Conservation (phyloP, 2,797 vertebrate genomes). For the Sciaenops ocellatus region DNA sequence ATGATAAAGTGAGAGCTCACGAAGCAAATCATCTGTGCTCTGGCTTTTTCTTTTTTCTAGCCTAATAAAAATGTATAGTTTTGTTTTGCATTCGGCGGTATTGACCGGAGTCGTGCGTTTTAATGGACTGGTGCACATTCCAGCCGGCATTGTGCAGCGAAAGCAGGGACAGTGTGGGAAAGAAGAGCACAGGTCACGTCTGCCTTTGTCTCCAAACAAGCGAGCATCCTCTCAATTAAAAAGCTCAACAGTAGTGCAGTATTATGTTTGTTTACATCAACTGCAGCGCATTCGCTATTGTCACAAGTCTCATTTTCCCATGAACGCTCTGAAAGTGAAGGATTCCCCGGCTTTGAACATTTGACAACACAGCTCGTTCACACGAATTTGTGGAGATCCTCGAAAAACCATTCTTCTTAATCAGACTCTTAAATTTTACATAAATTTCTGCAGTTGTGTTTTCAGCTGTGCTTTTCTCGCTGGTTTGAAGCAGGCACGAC, state of each 20-base stretch:
- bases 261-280: constrained; percentile 45
- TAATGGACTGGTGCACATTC: constrained; percentile 52
- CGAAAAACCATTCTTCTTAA: not conserved
- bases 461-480: not conserved
- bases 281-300: constrained; percentile 10
- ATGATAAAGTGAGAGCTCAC: constrained; percentile 63
- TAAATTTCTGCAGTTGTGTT: not conserved
- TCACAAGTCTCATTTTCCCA: constrained; percentile 56
- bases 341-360: not conserved
- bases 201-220: constrained; percentile 58
- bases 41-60: constrained; percentile 33
- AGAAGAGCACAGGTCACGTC: constrained; percentile 46
- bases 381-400: not conserved
- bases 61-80: constrained; percentile 35
- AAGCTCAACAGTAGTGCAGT: constrained; percentile 15
- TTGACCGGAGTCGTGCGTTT: constrained; percentile 23
- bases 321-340: constrained; percentile 28
- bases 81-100: constrained; percentile 30
- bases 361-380: not conserved
- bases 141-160: constrained; percentile 20
- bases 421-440: not conserved
- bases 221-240: constrained; percentile 46
- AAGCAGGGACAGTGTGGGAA: constrained; percentile 63
- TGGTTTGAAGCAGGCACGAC: not conserved
- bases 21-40: constrained; percentile 39